Evolutionary conservation across 2,113 vertebrate species (phyloP), one percentile per base, ranked within the genome.

Genomic region (Lepus europaeus): DNA sequence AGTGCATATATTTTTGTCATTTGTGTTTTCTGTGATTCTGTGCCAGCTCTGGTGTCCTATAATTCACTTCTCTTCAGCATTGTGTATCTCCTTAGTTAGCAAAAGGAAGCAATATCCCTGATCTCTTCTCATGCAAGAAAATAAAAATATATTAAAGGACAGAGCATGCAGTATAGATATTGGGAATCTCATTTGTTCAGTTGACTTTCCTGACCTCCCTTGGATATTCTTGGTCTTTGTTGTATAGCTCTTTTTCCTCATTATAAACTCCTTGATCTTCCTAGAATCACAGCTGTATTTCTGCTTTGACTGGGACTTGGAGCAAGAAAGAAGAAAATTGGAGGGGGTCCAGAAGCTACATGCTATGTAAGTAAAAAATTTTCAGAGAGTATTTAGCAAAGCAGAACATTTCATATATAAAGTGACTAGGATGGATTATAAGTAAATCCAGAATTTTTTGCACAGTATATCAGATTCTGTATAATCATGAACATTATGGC

Each of bases 121-220:
- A 56, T 92, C 45, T 87, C 45, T 23, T 96, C 94, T 90, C 39
- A 39, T 88, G 7, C 23, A 66, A 92, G 56, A 81, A 89, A 94
- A 92, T 20, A 53, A 73, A 88, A 92, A 92, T 39, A 87, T 2
- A 19, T 49, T 76, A 93, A 73, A 87, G 39, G 20, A 33, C 9
- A n/a, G 14, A 39, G 14, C 20, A 45, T 49, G 27, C 29, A 68
- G 16, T 39, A 76, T 63, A 49, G 6, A 19, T 25, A 39, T 39
- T 39, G 53, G 17, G 79, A 63, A 64, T 96, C 79, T 85, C 17
- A 36, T 25, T 66, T 61, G 3, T 53, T 85, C 11, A 20, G 0
- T 45, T 79, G 4, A 61, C 39, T 82, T 84, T 91, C 39, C 39
- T 39, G 39, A 6, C 39, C 39, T 39, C 39, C 39, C 39, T 39